Percentiles rank a stretch among this genome's conserved stretches.
Evolutionary conservation across 2,888 invertebrate species (phyloP).

Genomic region (Drosophila quinaria): DNA sequence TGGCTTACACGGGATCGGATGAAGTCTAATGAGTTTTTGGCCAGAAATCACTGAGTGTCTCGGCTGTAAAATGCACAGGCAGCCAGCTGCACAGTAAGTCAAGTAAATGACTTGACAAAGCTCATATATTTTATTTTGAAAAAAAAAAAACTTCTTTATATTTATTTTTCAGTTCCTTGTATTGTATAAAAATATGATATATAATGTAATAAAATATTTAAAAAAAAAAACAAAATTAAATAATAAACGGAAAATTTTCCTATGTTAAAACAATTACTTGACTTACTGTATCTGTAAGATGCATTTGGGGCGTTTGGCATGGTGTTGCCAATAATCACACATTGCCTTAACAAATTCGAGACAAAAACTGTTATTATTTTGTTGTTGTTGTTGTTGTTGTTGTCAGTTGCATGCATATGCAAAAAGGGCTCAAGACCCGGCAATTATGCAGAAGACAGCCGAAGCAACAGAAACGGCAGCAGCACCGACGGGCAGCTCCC

Average conservation of each 20-base stretch:
- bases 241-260: too few species aligned
- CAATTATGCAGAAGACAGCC: conserved; percentile 59
- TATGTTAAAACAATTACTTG: neutral
- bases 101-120: neutral
- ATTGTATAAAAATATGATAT: too few species aligned
- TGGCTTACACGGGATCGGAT: conserved; percentile 1
- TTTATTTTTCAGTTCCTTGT: too few species aligned
- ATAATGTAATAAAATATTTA: too few species aligned
- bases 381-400: conserved; percentile 5
- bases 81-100: neutral
- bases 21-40: conserved; percentile 38
- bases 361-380: conserved; percentile 56
- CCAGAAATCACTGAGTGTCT: conserved; percentile 22
- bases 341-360: conserved; percentile 56
- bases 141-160: too few species aligned
- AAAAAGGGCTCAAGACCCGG: conserved; percentile 49
- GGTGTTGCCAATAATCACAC: conserved; percentile 71
- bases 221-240: too few species aligned
- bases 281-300: neutral
- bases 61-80: neutral
- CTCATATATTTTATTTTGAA: neutral
- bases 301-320: conserved; percentile 19
- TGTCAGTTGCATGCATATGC: conserved; percentile 36
- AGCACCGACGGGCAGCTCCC: conserved; percentile 19
- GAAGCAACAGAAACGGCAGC: conserved; percentile 14